Base-by-base conservation (phyloP, 2,113 vertebrate genomes). In the Rhizomys pruinosus region DNA sequence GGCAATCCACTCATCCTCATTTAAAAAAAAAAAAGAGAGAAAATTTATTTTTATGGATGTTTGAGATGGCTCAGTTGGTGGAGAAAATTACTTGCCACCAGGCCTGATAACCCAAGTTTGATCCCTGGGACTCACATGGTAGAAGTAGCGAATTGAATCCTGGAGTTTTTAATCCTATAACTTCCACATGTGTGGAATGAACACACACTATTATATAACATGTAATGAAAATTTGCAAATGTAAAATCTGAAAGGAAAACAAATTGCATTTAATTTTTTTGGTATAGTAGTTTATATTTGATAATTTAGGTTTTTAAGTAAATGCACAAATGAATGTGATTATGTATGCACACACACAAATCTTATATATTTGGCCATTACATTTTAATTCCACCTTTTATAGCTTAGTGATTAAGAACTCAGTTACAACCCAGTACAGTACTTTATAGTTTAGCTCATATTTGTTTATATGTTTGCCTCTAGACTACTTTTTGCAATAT, bases 371-470 rank as follows among this genome's bases (percentile, higher is more conserved):
- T 93, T 78, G 55, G 78, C 39, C 16, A 55, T 79, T 91, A 39
- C 57, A 55, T 25, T 94, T 89, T 89, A 34, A 64, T 95, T 55
- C 2, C 87, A 2, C 47, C 20, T 76, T 90, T 90, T 63, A 63
- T 87, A 91, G 5, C 17, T 19, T 85, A 19, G 61, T 91, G 32
- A 90, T 84, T 84, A 79, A 84, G 87, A 93, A 68, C 6, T 74
- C 63, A 96, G 55, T 42, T 59, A 34, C 68, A 78, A 89, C 23
- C 22, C 89, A 72, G 68, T 90, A 73, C 42, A 64, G 32, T 92
- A 57, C 4, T 84, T 84, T 78, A 57, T 66, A 23, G 4, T 84
- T 73, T 87, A 61, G 11, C 69, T 85, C 76, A 2, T 72, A 6
- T 73, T 59, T 73, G 11, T 61, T 92, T 82, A 63, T 66, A 27